These are phyloP conservation scores for Chelonoidis abingdonii DNA, from an alignment of 2,113 vertebrate species.

Conservation along the genomic window DNA sequence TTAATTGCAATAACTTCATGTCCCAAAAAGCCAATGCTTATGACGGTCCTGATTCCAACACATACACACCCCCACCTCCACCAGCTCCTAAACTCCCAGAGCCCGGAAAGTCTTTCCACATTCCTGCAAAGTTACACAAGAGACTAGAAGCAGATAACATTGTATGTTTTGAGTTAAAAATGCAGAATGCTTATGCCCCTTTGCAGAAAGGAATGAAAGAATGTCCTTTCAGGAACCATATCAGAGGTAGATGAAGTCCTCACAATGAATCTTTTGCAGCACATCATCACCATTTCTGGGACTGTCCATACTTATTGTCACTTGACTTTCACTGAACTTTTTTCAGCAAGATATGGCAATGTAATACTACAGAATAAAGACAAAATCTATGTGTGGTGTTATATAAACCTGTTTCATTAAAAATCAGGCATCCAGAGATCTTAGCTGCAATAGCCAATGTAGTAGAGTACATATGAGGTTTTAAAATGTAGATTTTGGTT, in stretches of 20 bases:
- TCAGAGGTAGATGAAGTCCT: slow-evolving; percentile 70
- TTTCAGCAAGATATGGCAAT: background rate
- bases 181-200: slow-evolving; percentile 79
- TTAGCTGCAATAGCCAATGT: background rate
- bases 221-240: slow-evolving; percentile 74
- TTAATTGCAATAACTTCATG: slow-evolving; percentile 83
- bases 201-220: slow-evolving; percentile 81
- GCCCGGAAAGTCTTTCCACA: slow-evolving; percentile 83
- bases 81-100: slow-evolving; percentile 71
- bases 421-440: background rate
- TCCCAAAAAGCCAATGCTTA: slow-evolving; percentile 77
- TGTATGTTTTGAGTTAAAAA: slow-evolving; percentile 81
- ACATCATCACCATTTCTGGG: slow-evolving; percentile 36
- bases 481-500: background rate
- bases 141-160: slow-evolving; percentile 85
- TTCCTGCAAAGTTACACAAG: slow-evolving; percentile 88
- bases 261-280: slow-evolving; percentile 66
- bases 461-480: background rate
- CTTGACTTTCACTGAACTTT: slow-evolving; percentile 34
- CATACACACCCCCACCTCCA: background rate
- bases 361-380: slow-evolving; percentile 39
- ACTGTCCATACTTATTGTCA: slow-evolving; percentile 27
- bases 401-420: background rate
- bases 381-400: background rate
- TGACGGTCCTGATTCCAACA: slow-evolving; percentile 61